Evolutionary conservation across 2,888 invertebrate genomes (phyloP).

Genomic region (Acrobeloides nanus): DNA sequence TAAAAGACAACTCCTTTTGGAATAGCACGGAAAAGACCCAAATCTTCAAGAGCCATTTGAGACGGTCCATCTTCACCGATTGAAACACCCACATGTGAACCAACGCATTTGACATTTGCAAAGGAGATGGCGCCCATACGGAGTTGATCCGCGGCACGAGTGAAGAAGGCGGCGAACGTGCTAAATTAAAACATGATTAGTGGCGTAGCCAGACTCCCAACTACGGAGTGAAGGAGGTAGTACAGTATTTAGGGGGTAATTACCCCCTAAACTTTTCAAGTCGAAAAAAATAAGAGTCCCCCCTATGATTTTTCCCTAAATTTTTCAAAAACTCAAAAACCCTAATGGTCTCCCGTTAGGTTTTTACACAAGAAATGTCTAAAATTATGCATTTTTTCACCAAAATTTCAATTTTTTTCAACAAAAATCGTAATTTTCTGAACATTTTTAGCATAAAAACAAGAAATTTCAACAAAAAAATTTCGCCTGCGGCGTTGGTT

Average conservation of each 20-base stretch:
- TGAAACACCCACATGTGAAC: conserved; percentile 90
- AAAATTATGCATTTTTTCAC: no score
- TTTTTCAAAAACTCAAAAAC: conserved; percentile 4
- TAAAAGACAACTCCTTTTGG: conserved; percentile 69
- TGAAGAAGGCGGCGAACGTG: conserved; percentile 95
- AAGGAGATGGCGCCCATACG: conserved; percentile 99
- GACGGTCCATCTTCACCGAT: conserved; percentile 72
- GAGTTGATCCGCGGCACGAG: conserved; percentile 91
- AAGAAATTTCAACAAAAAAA: no score
- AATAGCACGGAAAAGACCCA: conserved; percentile 85
- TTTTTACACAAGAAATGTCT: no score
- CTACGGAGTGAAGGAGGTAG: background rate
- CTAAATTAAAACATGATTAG: conserved; percentile 65
- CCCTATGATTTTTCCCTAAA: conserved; percentile 8
- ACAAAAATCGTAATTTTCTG: no score
- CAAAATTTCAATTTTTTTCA: no score
- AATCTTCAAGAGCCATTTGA: conserved; percentile 98
- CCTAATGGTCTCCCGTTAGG: no score
- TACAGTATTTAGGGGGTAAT: conserved; percentile 2
- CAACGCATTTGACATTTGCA: conserved; percentile 84
- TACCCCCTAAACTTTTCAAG: no score
- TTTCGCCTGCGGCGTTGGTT: no score
- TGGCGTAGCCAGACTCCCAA: no score
- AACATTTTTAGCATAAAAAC: no score
- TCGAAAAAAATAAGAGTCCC: no score